Conservation (phyloP, 2,797 vertebrate genomes). For the Ctenopoma kingsleyae region DNA sequence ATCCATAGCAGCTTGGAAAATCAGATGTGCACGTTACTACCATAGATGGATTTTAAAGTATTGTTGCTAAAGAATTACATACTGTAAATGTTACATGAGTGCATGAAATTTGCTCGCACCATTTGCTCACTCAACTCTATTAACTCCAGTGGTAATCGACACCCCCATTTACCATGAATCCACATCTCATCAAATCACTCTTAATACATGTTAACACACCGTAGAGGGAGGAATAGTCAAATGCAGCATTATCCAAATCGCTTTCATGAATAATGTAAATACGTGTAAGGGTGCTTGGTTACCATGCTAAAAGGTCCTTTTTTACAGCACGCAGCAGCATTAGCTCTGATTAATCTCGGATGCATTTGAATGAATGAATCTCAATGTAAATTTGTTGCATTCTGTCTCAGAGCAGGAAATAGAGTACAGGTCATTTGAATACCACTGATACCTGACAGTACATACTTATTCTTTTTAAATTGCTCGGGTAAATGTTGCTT, state of each 20-base stretch:
- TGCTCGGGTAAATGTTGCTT: constrained; percentile 65
- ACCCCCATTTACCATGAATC: constrained; percentile 68
- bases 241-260: constrained; percentile 76
- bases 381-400: constrained; percentile 53
- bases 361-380: constrained; percentile 65
- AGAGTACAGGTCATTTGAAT: constrained; percentile 65
- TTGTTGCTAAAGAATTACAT: constrained; percentile 67
- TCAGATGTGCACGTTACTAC: constrained; percentile 38
- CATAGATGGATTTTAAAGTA: constrained; percentile 55
- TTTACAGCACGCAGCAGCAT: constrained; percentile 56
- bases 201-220: constrained; percentile 80
- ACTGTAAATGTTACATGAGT: constrained; percentile 64
- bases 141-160: constrained; percentile 71
- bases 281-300: constrained; percentile 66
- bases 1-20: constrained; percentile 43
- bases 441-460: constrained; percentile 63
- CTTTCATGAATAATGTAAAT: constrained; percentile 79
- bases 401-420: constrained; percentile 22
- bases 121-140: constrained; percentile 76
- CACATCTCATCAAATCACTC: constrained; percentile 78
- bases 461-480: constrained; percentile 64
- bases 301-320: constrained; percentile 70
- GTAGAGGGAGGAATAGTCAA: constrained; percentile 73
- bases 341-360: constrained; percentile 65
- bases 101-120: constrained; percentile 67